phyloP scores from a whole-genome alignment of 2,888 invertebrate species.

The Lasioglossum malachurum region DNA sequence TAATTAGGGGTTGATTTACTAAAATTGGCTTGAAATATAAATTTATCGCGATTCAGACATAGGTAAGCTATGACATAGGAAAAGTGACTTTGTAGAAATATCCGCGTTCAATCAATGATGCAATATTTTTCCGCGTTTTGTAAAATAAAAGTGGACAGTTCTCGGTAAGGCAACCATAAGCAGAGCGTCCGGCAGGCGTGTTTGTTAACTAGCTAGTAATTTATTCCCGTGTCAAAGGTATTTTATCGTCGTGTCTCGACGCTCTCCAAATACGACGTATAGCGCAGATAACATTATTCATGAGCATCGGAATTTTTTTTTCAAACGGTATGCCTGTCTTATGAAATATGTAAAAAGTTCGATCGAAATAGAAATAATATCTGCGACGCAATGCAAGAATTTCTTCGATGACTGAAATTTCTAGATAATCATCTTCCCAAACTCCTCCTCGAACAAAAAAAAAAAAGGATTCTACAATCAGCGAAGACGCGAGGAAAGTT shows the following conservation, averaged over 20 bases:
- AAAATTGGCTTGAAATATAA: not conserved
- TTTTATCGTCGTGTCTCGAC: slow-evolving; percentile 11
- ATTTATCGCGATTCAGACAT: not conserved
- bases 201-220: not conserved
- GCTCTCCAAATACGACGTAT: slow-evolving; percentile 9
- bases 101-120: not conserved
- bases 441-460: not conserved
- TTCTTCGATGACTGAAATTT: not conserved
- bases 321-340: not conserved
- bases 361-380: not conserved
- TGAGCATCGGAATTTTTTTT: not conserved
- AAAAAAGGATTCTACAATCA: not conserved
- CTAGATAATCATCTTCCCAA: not conserved
- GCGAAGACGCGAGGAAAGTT: not conserved
- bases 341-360: slow-evolving; percentile 8
- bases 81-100: not conserved
- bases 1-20: not conserved
- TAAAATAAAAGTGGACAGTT: not conserved
- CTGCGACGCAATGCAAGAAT: not conserved
- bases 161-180: not conserved
- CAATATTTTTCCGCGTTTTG: not conserved
- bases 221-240: slow-evolving; percentile 12
- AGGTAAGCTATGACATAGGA: not conserved
- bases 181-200: not conserved
- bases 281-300: slow-evolving; percentile 14